These are phyloP conservation scores for Macroteleia sp. DNA, from an alignment of 2,888 invertebrate genomes.

Conservation along the genomic window DNA sequence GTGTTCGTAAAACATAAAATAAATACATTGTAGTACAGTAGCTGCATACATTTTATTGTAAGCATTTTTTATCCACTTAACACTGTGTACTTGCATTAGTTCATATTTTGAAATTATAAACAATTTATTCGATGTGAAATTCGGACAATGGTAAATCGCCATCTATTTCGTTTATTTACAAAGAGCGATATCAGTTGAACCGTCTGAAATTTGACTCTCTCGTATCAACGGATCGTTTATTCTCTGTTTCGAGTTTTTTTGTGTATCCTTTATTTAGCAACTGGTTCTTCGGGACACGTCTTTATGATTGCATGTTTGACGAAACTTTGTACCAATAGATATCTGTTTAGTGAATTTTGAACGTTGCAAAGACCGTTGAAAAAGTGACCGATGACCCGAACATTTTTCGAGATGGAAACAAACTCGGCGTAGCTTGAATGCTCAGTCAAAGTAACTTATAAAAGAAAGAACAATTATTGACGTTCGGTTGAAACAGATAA, in stretches of 20 bases:
- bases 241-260: constrained; percentile 12
- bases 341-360: constrained; percentile 6
- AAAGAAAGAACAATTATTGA: neutral
- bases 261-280: constrained; percentile 1
- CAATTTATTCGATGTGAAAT: too few species aligned
- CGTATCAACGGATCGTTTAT: constrained; percentile 22
- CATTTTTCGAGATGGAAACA: neutral
- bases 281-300: constrained; percentile 21
- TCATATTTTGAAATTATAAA: too few species aligned
- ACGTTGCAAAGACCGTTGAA: neutral
- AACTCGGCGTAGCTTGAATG: neutral
- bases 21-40: too few species aligned
- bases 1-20: too few species aligned
- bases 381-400: constrained; percentile 13
- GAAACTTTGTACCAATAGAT: constrained; percentile 20
- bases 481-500: neutral
- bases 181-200: constrained; percentile 17
- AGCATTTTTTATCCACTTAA: too few species aligned
- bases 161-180: constrained; percentile 10
- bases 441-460: neutral
- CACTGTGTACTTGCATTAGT: too few species aligned
- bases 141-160: too few species aligned
- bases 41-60: too few species aligned
- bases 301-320: neutral
- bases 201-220: constrained; percentile 27